Evolutionary conservation across 2,797 vertebrate genomes (phyloP).

Genomic region (Amniataba percoides): DNA sequence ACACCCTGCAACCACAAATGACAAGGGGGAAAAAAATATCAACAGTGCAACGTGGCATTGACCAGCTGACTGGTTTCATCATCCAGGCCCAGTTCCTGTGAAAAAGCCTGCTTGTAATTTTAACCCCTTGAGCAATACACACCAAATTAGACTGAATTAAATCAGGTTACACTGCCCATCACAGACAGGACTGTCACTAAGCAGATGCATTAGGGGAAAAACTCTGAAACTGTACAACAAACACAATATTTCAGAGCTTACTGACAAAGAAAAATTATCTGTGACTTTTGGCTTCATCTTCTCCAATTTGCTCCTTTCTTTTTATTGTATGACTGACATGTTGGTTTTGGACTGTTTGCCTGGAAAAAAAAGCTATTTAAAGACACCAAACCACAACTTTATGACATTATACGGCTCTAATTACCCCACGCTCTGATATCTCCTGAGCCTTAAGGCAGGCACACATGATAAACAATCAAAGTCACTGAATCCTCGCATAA

Average conservation of each 20-base stretch:
- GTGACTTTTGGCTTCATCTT: background rate
- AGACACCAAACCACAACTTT: background rate
- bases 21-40: constrained; percentile 56
- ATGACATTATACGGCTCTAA: background rate
- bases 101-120: constrained; percentile 34
- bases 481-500: background rate
- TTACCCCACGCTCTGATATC: background rate
- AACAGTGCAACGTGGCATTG: constrained; percentile 83
- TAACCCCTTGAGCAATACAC: constrained; percentile 41
- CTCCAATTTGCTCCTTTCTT: background rate
- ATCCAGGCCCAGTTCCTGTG: constrained; percentile 52
- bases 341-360: background rate
- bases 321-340: background rate
- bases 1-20: constrained; percentile 48
- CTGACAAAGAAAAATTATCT: background rate
- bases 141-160: constrained; percentile 6
- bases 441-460: too few species aligned
- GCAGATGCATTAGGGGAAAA: background rate
- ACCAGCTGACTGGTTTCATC: constrained; percentile 78
- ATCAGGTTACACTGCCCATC: background rate
- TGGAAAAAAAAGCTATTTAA: background rate
- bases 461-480: background rate
- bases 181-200: background rate
- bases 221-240: background rate
- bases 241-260: background rate